Conservation (phyloP, 2,888 invertebrate species). For the Aromia moschata region DNA sequence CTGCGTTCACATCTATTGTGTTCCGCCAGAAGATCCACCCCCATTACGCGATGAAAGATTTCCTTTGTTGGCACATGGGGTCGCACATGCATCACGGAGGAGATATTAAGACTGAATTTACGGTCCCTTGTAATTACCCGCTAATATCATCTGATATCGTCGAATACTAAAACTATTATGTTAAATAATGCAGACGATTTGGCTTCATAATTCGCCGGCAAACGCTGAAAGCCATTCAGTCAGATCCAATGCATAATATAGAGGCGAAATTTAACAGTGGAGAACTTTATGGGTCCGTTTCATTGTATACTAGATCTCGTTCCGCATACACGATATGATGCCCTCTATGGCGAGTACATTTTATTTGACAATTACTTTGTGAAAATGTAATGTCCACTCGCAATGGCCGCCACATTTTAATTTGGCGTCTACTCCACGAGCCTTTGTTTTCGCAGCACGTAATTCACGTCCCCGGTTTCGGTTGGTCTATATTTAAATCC, state of each 20-base stretch:
- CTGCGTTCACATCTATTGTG: too few species aligned
- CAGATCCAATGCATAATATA: conserved; percentile 26
- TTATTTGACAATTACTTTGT: conserved; percentile 20
- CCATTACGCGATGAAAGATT: too few species aligned
- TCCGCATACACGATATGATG: background rate
- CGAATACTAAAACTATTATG: conserved; percentile 12
- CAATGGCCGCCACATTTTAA: too few species aligned
- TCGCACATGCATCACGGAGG: too few species aligned
- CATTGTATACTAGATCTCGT: conserved; percentile 19
- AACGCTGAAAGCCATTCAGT: conserved; percentile 21
- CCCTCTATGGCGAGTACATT: conserved; percentile 12
- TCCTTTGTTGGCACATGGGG: too few species aligned
- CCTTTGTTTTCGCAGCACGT: too few species aligned
- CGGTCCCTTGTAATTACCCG: conserved; percentile 1
- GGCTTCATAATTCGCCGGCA: conserved; percentile 8
- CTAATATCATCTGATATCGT: background rate
- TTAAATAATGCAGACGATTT: conserved; percentile 21
- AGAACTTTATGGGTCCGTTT: conserved; percentile 26
- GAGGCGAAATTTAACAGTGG: conserved; percentile 15
- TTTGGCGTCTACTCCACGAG: too few species aligned
- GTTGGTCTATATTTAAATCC: too few species aligned
- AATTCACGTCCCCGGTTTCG: too few species aligned
- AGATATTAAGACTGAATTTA: background rate
- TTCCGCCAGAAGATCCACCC: too few species aligned
- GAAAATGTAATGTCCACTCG: conserved; percentile 7